phyloP scores from a whole-genome alignment of 2,888 invertebrate species.

The Shargacucullia verbasci region DNA sequence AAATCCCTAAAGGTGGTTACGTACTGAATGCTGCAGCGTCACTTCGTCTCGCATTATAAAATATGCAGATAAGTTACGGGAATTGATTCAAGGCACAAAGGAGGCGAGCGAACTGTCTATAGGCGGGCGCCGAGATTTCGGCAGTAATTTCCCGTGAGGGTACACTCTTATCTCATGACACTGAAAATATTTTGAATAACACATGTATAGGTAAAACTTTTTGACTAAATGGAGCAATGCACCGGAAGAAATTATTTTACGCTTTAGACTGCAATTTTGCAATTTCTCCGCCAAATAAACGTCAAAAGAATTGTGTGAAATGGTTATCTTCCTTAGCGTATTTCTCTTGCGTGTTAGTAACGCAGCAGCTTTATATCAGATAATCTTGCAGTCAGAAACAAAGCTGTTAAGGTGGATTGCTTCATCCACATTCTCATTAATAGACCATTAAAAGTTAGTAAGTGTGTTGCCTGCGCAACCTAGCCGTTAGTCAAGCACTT shows the following conservation, averaged over 20 bases:
- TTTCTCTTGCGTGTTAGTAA: not conserved
- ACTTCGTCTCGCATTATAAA: constrained; percentile 85
- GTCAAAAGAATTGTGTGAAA: constrained; percentile 3
- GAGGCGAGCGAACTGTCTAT: constrained; percentile 81
- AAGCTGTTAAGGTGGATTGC: constrained; percentile 22
- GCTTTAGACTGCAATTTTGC: not conserved
- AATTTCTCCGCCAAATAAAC: constrained; percentile 9
- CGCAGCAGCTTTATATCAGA: constrained; percentile 11
- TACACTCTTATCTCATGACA: constrained; percentile 82
- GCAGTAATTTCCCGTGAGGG: constrained; percentile 86
- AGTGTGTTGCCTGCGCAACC: constrained; percentile 18
- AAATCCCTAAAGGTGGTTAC: constrained; percentile 71
- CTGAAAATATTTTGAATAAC: constrained; percentile 80
- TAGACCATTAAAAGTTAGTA: constrained; percentile 45
- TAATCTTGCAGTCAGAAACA: constrained; percentile 20
- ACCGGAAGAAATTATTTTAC: constrained; percentile 7
- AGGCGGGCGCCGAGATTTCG: constrained; percentile 83
- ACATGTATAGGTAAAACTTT: constrained; percentile 48
- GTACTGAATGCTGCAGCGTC: constrained; percentile 74
- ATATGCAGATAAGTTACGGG: constrained; percentile 88
- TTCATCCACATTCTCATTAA: constrained; percentile 29
- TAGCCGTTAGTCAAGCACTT: constrained; percentile 18
- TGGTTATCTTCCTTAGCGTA: too few relatives aligned
- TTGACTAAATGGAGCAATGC: constrained; percentile 14
- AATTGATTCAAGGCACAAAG: constrained; percentile 88